phyloP scores from a whole-genome alignment of 2,797 vertebrate species.

The Eulemur rubriventer region DNA sequence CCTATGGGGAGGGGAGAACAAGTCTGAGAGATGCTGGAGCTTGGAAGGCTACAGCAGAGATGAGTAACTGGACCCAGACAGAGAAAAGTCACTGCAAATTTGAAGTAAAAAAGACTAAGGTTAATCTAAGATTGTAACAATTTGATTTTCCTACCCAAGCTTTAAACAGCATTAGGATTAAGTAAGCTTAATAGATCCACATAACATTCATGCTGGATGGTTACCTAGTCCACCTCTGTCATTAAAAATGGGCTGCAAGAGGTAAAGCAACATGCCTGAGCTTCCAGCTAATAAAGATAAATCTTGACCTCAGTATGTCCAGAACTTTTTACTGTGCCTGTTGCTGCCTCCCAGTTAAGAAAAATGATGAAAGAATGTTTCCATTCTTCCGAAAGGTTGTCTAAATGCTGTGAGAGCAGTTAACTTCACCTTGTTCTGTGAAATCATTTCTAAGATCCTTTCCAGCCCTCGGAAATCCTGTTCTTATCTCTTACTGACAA shows the following conservation, averaged over 20 bases:
- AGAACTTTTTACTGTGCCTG: neutral
- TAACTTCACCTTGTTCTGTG: neutral
- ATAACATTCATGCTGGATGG: neutral
- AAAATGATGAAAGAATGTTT: neutral
- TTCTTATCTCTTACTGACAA: neutral
- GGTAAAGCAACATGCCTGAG: neutral
- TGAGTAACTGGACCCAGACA: neutral
- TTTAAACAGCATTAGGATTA: neutral
- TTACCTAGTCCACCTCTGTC: neutral
- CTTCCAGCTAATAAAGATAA: neutral
- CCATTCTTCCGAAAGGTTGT: neutral
- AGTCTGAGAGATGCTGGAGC: neutral
- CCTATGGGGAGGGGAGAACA: neutral
- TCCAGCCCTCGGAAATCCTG: neutral
- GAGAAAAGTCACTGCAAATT: neutral
- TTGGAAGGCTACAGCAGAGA: neutral
- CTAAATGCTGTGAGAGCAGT: neutral
- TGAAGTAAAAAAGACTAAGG: neutral
- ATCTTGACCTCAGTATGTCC: neutral
- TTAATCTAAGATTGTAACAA: neutral
- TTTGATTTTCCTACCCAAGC: neutral
- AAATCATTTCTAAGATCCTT: constrained; percentile 6
- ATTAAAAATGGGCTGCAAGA: neutral
- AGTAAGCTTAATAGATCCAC: neutral
- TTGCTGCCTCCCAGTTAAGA: neutral